A percentile compares a stretch with the other conserved stretches of the same genome.
Evolutionary conservation across 1,140 invertebrate genomes (phyloP).

Genomic region (Aphidius ervi): DNA sequence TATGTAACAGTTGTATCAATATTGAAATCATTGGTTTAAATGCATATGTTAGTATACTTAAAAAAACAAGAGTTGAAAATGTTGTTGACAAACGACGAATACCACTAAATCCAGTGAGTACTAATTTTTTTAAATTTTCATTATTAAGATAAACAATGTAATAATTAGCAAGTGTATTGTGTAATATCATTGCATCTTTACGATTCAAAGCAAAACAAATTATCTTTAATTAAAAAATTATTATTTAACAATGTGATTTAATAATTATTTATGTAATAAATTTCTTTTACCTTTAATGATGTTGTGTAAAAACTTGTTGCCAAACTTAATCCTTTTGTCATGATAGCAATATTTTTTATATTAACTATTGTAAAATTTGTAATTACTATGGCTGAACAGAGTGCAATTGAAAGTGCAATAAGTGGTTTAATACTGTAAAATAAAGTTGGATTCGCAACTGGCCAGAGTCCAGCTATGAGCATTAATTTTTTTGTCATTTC

Average conservation of each 20-base stretch:
- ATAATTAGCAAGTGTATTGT: background rate
- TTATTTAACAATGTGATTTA: background rate
- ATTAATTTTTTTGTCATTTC: background rate
- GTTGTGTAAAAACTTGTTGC: slow-evolving; percentile 6
- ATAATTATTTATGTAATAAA: background rate
- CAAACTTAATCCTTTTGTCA: slow-evolving; percentile 7
- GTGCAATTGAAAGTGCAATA: background rate
- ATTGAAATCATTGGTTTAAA: background rate
- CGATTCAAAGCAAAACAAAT: slow-evolving; percentile 5
- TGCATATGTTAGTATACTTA: background rate
- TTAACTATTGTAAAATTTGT: background rate
- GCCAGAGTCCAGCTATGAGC: background rate
- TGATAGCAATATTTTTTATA: background rate
- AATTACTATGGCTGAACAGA: background rate
- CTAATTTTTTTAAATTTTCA: background rate
- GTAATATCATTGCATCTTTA: background rate
- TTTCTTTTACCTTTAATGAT: background rate
- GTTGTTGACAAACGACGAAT: background rate
- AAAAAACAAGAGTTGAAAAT: background rate
- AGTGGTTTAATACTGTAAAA: background rate
- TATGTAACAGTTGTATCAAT: background rate
- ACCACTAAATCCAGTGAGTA: background rate
- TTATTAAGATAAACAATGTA: background rate
- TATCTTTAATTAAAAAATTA: background rate
- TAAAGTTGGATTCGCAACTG: background rate